Percentiles rank a stretch among this genome's conserved stretches.
Conservation (phyloP, 23 tunicate genomes). For the Botrylloides violaceus region DNA sequence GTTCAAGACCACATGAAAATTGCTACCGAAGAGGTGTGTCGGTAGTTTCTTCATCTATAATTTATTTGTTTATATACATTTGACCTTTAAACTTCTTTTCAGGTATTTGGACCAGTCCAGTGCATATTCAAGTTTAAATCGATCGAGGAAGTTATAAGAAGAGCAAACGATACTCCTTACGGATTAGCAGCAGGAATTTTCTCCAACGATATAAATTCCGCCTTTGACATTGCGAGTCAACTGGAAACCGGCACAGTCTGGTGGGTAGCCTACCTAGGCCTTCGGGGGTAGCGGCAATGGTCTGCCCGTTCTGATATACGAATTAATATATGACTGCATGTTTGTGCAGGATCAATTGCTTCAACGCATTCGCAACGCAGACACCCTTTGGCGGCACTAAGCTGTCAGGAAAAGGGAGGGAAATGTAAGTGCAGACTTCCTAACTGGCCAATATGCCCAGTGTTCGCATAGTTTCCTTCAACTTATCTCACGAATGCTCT, state of each 20-base stretch:
- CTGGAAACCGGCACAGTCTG: slow-evolving; percentile 85
- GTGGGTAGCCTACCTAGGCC: too few species aligned
- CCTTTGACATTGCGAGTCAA: slow-evolving; percentile 78
- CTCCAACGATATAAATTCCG: slow-evolving; percentile 59
- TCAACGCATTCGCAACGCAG: slow-evolving; percentile 87
- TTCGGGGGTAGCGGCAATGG: too few species aligned
- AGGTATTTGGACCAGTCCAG: slow-evolving; percentile 93
- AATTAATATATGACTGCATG: not conserved
- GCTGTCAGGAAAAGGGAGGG: slow-evolving; percentile 91
- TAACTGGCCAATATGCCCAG: too few species aligned
- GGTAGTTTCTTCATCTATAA: not conserved
- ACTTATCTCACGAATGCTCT: too few species aligned
- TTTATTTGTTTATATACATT: not conserved
- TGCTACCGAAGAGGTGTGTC: slow-evolving; percentile 78
- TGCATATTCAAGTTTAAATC: slow-evolving; percentile 77
- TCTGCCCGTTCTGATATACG: not conserved
- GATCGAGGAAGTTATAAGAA: slow-evolving; percentile 58
- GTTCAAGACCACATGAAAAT: slow-evolving; percentile 76
- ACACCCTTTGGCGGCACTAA: slow-evolving; percentile 90
- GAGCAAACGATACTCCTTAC: slow-evolving; percentile 71
- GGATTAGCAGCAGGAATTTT: slow-evolving; percentile 89
- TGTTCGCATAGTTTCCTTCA: too few species aligned
- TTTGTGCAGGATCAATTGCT: slow-evolving; percentile 90
- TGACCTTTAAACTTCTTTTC: not conserved
- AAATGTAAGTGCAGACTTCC: slow-evolving; percentile 78